These are phyloP conservation scores for Limnodromus scolopaceus DNA, from an alignment of 2,797 vertebrate genomes.

Conservation along the genomic window DNA sequence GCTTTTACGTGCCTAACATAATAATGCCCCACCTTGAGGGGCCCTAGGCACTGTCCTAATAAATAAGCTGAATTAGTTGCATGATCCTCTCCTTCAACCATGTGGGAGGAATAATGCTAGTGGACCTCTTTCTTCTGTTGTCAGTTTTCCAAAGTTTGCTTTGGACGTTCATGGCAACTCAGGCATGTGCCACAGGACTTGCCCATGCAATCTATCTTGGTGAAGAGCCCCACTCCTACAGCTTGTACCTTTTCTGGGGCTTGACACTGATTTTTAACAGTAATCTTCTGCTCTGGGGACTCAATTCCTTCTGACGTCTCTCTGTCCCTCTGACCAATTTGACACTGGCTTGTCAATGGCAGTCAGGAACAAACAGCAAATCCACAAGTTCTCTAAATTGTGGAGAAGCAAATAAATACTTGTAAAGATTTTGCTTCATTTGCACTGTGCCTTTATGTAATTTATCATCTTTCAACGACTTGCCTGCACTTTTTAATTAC, in stretches of 20 bases:
- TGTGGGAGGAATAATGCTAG: background rate
- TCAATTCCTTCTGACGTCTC: background rate
- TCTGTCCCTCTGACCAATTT: background rate
- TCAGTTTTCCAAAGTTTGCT: conserved; percentile 12
- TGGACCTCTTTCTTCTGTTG: background rate
- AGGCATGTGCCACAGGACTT: background rate
- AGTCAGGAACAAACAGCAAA: background rate
- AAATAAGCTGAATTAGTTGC: conserved; percentile 19
- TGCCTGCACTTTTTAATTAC: conserved; percentile 66
- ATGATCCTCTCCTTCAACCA: background rate
- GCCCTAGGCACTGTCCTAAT: background rate
- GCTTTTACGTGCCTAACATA: background rate
- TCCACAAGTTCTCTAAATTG: background rate
- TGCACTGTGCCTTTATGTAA: conserved; percentile 15
- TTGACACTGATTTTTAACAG: background rate
- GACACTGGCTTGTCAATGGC: background rate
- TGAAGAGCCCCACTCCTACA: background rate
- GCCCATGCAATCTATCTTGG: background rate
- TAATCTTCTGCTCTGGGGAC: background rate
- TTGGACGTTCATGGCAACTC: background rate
- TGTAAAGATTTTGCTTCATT: conserved; percentile 20
- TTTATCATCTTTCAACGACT: conserved; percentile 42
- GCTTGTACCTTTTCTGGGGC: background rate
- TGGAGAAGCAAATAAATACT: background rate
- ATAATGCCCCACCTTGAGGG: background rate